phyloP scores from a whole-genome alignment of 1,140 invertebrate genomes.

The Drosophila tropicalis region DNA sequence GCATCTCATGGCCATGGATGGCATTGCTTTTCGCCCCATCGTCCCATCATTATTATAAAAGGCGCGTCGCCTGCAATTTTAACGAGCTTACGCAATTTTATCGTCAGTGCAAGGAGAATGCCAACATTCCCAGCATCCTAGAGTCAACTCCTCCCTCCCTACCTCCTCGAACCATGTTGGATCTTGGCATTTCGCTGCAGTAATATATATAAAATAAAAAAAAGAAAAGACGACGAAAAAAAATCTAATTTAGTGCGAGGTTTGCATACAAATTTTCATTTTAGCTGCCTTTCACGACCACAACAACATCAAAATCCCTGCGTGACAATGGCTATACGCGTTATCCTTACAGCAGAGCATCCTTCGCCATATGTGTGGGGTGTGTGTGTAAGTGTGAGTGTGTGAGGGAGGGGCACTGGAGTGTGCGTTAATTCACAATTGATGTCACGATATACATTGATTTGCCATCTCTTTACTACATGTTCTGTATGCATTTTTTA shows the following conservation, averaged over 20 bases:
- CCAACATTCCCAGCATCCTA: slow-evolving; percentile 28
- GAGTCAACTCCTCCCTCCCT: slow-evolving; percentile 45
- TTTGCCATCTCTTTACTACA: slow-evolving; percentile 56
- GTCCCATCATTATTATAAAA: slow-evolving; percentile 72
- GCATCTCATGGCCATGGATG: background rate
- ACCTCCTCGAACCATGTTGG: slow-evolving; percentile 55
- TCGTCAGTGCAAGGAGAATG: slow-evolving; percentile 40
- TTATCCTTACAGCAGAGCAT: slow-evolving; percentile 10
- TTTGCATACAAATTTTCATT: slow-evolving; percentile 77
- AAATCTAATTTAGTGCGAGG: slow-evolving; percentile 81
- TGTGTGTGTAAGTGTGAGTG: slow-evolving; percentile 28
- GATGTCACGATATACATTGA: slow-evolving; percentile 83
- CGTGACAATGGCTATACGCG: slow-evolving; percentile 60
- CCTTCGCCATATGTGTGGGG: background rate
- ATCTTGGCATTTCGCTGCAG: slow-evolving; percentile 61
- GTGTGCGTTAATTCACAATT: slow-evolving; percentile 64
- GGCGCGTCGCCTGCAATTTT: slow-evolving; percentile 76
- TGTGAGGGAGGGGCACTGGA: background rate
- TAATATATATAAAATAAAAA: slow-evolving; percentile 37
- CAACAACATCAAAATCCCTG: slow-evolving; percentile 33
- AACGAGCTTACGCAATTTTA: slow-evolving; percentile 80
- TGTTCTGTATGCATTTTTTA: slow-evolving; percentile 69
- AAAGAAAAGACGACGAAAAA: slow-evolving; percentile 67
- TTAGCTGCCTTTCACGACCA: slow-evolving; percentile 7
- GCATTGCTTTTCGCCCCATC: slow-evolving; percentile 18